Evolutionary conservation across 1,140 invertebrate species (phyloP).

Genomic region (Archegozetes longisetosus): DNA sequence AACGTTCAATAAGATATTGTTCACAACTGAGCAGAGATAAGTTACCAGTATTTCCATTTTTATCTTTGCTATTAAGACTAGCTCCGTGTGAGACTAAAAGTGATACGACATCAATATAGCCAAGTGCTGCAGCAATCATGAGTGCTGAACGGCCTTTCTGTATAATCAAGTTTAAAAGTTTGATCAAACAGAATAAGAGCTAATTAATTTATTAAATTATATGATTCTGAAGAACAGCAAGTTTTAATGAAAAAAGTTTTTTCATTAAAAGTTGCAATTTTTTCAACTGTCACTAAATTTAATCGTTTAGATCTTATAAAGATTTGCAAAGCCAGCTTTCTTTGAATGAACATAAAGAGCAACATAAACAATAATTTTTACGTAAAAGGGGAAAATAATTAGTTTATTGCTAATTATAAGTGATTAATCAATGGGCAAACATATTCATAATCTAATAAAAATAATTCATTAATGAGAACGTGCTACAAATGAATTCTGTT

Average conservation of each 20-base stretch:
- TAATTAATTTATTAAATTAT: background rate
- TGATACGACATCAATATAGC: constrained; percentile 26
- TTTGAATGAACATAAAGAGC: no score
- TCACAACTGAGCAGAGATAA: constrained; percentile 15
- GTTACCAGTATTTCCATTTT: constrained; percentile 20
- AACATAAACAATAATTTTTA: no score
- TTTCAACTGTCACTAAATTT: no score
- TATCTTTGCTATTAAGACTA: constrained; percentile 30
- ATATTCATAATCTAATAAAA: no score
- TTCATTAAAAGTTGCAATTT: background rate
- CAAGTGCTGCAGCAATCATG: constrained; percentile 28
- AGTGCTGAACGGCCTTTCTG: constrained; percentile 32
- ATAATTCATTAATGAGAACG: no score
- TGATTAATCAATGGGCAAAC: no score
- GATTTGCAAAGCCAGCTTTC: no score
- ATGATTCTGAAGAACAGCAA: background rate
- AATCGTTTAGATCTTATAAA: no score
- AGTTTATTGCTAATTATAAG: no score
- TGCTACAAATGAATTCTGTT: no score
- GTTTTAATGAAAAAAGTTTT: background rate
- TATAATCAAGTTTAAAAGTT: background rate
- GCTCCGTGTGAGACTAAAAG: constrained; percentile 28
- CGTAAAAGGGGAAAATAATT: no score
- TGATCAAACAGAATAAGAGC: background rate
- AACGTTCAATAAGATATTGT: background rate